These are phyloP conservation scores for Phalanger gymnotis DNA, from an alignment of 2,797 vertebrate species.

Conservation along the genomic window DNA sequence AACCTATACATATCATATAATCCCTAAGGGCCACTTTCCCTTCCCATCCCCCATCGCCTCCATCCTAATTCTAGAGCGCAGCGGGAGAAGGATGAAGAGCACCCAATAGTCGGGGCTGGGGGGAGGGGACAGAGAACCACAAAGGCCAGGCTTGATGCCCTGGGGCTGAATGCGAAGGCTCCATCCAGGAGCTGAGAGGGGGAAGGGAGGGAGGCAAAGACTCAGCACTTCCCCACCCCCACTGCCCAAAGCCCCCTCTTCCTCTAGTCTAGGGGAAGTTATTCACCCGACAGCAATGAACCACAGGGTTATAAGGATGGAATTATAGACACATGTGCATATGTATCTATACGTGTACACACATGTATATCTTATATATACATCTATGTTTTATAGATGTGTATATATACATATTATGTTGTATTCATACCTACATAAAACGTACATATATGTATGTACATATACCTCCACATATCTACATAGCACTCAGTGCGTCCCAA, in stretches of 20 bases:
- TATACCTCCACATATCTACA: neutral
- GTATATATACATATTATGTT: neutral
- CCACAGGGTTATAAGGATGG: neutral
- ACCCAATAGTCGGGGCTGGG: neutral
- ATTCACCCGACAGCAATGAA: neutral
- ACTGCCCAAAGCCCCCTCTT: neutral
- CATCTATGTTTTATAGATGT: neutral
- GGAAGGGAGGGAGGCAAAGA: neutral
- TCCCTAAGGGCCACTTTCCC: neutral
- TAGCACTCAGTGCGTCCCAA: neutral
- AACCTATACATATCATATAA: neutral
- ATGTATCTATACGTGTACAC: neutral
- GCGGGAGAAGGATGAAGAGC: neutral
- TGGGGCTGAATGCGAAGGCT: neutral
- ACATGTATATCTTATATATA: neutral
- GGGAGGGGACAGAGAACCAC: neutral
- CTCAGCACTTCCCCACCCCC: neutral
- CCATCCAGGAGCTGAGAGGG: neutral
- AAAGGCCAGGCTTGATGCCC: conserved; percentile 1
- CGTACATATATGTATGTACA: neutral
- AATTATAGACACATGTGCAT: neutral
- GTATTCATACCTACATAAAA: neutral
- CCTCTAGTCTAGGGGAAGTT: neutral
- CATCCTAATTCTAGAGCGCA: neutral
- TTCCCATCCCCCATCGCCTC: neutral